These are phyloP conservation scores for Noctua janthe DNA, from an alignment of 2,888 invertebrate species.

Conservation along the genomic window DNA sequence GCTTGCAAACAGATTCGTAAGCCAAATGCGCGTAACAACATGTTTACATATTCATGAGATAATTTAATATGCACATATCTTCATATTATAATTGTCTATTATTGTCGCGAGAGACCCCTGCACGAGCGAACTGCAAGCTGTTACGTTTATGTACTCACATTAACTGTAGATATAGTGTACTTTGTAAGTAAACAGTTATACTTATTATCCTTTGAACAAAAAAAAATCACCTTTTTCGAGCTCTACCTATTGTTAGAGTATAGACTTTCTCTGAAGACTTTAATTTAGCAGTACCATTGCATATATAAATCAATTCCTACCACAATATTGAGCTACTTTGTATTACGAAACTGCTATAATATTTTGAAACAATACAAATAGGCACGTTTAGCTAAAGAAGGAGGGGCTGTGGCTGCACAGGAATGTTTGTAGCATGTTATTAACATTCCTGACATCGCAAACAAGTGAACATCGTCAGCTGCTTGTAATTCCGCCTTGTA, in stretches of 20 bases:
- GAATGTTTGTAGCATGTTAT: slow-evolving; percentile 9
- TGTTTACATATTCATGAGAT: slow-evolving; percentile 41
- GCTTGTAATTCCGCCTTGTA: slow-evolving; percentile 1
- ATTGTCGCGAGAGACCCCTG: slow-evolving; percentile 21
- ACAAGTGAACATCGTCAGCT: slow-evolving; percentile 17
- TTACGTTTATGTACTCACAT: slow-evolving; percentile 2
- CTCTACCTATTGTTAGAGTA: neutral
- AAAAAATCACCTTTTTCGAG: slow-evolving; percentile 5
- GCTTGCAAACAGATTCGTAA: slow-evolving; percentile 33
- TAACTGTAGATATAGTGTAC: neutral
- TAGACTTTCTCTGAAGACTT: neutral
- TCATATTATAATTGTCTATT: slow-evolving; percentile 31
- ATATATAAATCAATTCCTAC: no score
- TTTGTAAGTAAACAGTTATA: neutral
- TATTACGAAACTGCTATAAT: neutral
- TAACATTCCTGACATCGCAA: slow-evolving; percentile 25
- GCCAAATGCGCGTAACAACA: slow-evolving; percentile 24
- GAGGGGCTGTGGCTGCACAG: neutral
- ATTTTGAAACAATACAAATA: neutral
- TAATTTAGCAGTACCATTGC: neutral
- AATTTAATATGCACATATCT: slow-evolving; percentile 30
- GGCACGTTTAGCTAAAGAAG: neutral
- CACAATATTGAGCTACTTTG: neutral
- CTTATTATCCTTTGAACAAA: neutral
- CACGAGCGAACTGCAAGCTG: neutral